Evolutionary conservation across 1,140 invertebrate genomes (phyloP), one percentile per base, ranked within the genome.

Genomic region (Aethina tumida): DNA sequence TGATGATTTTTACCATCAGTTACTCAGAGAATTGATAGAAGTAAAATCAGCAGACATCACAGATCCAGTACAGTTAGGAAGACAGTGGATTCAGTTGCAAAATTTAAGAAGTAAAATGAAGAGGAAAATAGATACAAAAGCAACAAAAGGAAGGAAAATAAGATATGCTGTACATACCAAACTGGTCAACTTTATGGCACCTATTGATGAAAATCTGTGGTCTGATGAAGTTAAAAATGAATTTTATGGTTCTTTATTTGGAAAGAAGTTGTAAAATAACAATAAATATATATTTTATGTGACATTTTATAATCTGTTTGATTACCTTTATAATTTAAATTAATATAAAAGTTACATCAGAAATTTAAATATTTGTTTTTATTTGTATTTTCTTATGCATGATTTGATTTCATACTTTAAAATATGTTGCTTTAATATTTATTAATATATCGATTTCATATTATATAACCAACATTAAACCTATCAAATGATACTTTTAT

Each of bases 1-100:
- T 61, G 84, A 84, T 60, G 94, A 98, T 62, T 98, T 97, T 60
- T 97, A 97, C 67, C 90, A 96, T 63, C 84, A 92, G 55, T 60
- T 96, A 13, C 63, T 98, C 15, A 67, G 89, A 41, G 91, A 97
- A 58, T 65, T 97, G 9, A 94, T 98, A 47, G 89, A 97, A 59
- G 78, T 79, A 33, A 95, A 94, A 68, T 82, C 86, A 5, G 69
- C 76, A 14, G 79, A 84, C 51, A 69, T 85, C 5, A 79, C 77
- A 7, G 89, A 93, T 70, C 83, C 89, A 35, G 71, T 81, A 42
- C 76, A 85, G 52, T 62, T 88, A 2, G 76, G 82, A 56, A 71
- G 81, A 47, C 84, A 91, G 53, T 95, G 86, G 80, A 75, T 93
- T 26, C 79, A 94, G 51, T 67, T 97, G 30, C 91, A 97, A 57